Percentiles rank a stretch among this genome's conserved stretches.
Evolutionary conservation across 2,113 vertebrate species (phyloP).

Genomic region (Ardeotis arabs): DNA sequence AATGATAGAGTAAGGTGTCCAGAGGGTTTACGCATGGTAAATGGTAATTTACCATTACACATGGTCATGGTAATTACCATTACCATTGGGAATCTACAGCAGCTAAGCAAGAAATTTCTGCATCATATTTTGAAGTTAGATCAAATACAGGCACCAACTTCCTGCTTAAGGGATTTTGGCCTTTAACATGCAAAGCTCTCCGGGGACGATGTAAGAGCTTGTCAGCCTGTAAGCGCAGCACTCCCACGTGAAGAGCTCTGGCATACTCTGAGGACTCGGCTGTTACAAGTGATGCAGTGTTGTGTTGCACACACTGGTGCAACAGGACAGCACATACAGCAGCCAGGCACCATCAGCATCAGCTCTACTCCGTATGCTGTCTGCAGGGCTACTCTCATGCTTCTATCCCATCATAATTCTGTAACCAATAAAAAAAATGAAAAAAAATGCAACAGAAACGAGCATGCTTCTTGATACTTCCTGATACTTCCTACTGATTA

Average conservation of each 20-base stretch:
- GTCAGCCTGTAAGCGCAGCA: background rate
- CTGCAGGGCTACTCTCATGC: background rate
- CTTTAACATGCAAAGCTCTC: background rate
- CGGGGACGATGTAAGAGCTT: fast-evolving
- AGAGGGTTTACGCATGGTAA: background rate
- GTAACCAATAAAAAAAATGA: background rate
- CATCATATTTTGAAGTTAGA: background rate
- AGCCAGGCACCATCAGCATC: background rate
- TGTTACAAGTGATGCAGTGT: background rate
- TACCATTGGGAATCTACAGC: background rate
- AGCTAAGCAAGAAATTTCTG: background rate
- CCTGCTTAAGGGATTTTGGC: background rate
- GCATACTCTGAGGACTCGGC: background rate
- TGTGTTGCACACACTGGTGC: background rate
- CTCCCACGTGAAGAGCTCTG: background rate
- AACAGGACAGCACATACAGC: background rate
- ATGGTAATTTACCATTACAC: too few relatives aligned
- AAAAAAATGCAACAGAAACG: background rate
- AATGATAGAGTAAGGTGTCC: background rate
- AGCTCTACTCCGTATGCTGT: background rate
- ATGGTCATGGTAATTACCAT: too few relatives aligned
- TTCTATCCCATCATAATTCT: background rate
- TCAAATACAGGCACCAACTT: background rate
- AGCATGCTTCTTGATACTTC: background rate
- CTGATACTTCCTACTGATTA: background rate